phyloP scores from a whole-genome alignment of 1,140 invertebrate genomes.

The Cylas formicarius region DNA sequence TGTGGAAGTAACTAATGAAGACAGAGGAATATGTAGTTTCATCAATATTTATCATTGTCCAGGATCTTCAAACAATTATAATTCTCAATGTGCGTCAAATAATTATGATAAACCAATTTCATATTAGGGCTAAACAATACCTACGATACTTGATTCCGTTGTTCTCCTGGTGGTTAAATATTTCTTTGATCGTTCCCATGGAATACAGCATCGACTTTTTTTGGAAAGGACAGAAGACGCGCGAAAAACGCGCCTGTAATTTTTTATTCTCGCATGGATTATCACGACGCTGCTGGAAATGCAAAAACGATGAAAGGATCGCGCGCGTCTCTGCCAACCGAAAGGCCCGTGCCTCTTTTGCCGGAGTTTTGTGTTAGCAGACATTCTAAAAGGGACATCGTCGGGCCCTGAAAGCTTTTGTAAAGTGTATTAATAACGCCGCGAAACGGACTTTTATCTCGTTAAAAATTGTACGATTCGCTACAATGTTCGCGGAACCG shows the following conservation, averaged over 20 bases:
- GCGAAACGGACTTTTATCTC: constrained; percentile 23
- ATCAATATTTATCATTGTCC: no score
- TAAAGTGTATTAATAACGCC: constrained; percentile 25
- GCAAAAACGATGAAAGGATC: constrained; percentile 17
- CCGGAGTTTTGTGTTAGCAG: constrained; percentile 22
- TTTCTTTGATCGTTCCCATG: no score
- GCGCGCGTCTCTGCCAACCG: constrained; percentile 19
- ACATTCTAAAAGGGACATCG: constrained; percentile 22
- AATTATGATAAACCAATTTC: no score
- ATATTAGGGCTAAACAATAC: no score
- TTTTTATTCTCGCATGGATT: constrained; percentile 20
- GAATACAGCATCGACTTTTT: no score
- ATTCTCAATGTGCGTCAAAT: no score
- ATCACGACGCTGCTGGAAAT: constrained; percentile 11
- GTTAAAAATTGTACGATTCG: constrained; percentile 20
- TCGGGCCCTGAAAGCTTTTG: constrained; percentile 26
- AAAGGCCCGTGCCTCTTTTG: constrained; percentile 19
- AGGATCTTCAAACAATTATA: no score
- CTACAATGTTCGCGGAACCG: constrained; percentile 14
- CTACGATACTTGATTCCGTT: no score
- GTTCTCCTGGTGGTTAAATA: no score
- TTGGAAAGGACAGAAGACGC: not conserved
- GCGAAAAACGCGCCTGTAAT: constrained; percentile 20
- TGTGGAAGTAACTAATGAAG: no score
- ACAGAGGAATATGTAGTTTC: no score